A percentile compares a stretch with the other conserved stretches of the same genome.
phyloP scores from a whole-genome alignment of 2,888 invertebrate genomes.

The Odiellus spinosus region DNA sequence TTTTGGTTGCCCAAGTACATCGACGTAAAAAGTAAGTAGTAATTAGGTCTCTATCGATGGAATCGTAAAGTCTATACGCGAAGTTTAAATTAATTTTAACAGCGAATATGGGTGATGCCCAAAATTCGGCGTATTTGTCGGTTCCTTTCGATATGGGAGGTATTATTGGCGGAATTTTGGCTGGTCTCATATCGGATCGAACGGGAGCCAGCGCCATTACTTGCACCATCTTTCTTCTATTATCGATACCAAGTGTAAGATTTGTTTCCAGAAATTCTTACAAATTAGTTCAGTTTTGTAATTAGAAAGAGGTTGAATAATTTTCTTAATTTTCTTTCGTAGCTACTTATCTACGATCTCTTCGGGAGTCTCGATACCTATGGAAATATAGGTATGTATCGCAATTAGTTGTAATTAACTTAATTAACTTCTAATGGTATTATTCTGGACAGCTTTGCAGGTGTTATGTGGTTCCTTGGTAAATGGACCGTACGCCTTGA shows the following conservation, averaged over 20 bases:
- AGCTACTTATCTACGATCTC: no score
- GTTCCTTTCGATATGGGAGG: slow-evolving; percentile 52
- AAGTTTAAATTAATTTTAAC: no score
- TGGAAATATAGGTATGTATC: no score
- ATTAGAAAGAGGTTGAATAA: no score
- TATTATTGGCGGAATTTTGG: slow-evolving; percentile 69
- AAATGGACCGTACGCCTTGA: slow-evolving; percentile 89
- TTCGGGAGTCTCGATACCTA: no score
- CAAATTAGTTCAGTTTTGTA: background rate
- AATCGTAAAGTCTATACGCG: no score
- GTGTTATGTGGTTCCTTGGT: slow-evolving; percentile 35
- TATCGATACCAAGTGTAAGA: slow-evolving; percentile 65
- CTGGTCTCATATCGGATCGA: slow-evolving; percentile 65
- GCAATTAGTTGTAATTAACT: no score
- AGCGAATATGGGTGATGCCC: slow-evolving; percentile 24
- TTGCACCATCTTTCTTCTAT: slow-evolving; percentile 59
- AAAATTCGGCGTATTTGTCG: slow-evolving; percentile 30
- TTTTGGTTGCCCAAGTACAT: slow-evolving; percentile 92
- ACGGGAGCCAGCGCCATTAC: slow-evolving; percentile 71
- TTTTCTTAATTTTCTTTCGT: no score
- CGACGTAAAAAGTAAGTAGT: slow-evolving; percentile 54
- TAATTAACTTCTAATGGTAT: slow-evolving; percentile 4
- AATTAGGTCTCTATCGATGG: no score
- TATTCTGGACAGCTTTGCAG: slow-evolving; percentile 15
- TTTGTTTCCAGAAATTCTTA: background rate